Evolutionary conservation across 2,113 vertebrate species (phyloP).

Genomic region (Erythrocercus mccallii): DNA sequence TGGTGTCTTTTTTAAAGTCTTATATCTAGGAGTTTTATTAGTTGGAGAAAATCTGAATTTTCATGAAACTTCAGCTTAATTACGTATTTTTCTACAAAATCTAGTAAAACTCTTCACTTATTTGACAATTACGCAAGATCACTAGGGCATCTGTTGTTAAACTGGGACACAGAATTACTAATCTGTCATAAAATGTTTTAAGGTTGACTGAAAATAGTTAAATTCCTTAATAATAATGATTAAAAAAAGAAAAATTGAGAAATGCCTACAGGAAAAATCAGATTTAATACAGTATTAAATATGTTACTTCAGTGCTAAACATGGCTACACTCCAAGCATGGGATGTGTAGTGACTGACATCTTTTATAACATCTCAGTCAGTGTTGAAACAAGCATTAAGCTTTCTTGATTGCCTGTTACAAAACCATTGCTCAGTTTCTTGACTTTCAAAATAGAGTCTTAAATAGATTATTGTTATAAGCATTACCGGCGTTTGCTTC

Average conservation of each 20-base stretch:
- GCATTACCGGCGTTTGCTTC: neutral
- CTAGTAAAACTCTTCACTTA: neutral
- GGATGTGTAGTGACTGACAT: neutral
- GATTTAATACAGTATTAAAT: neutral
- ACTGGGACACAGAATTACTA: neutral
- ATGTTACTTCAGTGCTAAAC: neutral
- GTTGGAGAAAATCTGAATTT: neutral
- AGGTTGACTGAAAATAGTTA: neutral
- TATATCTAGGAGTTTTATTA: neutral
- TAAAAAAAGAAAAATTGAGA: no score
- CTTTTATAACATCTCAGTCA: neutral
- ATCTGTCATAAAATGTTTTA: neutral
- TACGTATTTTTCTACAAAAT: neutral
- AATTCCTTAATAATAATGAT: neutral
- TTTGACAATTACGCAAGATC: neutral
- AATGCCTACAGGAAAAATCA: neutral
- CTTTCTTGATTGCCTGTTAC: neutral
- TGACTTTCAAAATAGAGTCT: slow-evolving; percentile 3
- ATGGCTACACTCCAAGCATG: neutral
- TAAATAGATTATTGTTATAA: neutral
- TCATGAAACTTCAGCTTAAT: neutral
- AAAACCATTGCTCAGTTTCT: neutral
- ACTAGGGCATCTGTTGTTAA: neutral
- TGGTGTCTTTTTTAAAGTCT: neutral
- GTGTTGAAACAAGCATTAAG: neutral